Percentiles rank a stretch among this genome's conserved stretches.
Evolutionary conservation across 2,113 vertebrate species (phyloP).

Genomic region (Cyprinus carpio): DNA sequence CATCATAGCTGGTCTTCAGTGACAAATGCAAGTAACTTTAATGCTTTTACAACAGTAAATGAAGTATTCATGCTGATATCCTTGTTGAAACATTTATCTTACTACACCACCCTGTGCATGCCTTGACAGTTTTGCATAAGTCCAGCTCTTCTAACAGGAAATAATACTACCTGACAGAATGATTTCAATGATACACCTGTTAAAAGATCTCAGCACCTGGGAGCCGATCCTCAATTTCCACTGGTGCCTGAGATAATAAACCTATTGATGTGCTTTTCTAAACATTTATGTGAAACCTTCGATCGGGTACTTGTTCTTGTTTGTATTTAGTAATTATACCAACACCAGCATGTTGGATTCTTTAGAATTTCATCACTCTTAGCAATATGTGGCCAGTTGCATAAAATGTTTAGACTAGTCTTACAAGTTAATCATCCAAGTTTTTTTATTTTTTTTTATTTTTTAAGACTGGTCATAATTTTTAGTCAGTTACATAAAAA

Average conservation of each 20-base stretch:
- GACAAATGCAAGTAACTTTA: neutral
- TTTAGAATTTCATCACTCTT: neutral
- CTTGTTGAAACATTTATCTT: neutral
- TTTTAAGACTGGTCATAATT: no score
- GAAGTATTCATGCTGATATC: neutral
- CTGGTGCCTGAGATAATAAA: constrained; percentile 8
- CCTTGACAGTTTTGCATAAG: neutral
- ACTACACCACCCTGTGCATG: neutral
- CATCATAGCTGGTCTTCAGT: neutral
- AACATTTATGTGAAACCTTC: neutral
- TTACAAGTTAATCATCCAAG: neutral
- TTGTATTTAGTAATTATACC: neutral
- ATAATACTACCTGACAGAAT: neutral
- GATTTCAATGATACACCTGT: neutral
- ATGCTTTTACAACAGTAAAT: neutral
- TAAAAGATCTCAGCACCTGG: constrained; percentile 5
- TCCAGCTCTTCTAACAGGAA: neutral
- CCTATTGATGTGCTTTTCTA: neutral
- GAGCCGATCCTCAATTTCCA: neutral
- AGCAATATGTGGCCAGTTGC: neutral
- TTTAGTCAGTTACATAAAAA: no score
- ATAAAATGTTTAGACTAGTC: neutral
- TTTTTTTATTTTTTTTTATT: no score
- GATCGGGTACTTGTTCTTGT: neutral
- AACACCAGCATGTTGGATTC: neutral